Base-by-base conservation (phyloP, 2,113 vertebrate species). In the Cololabis saira region DNA sequence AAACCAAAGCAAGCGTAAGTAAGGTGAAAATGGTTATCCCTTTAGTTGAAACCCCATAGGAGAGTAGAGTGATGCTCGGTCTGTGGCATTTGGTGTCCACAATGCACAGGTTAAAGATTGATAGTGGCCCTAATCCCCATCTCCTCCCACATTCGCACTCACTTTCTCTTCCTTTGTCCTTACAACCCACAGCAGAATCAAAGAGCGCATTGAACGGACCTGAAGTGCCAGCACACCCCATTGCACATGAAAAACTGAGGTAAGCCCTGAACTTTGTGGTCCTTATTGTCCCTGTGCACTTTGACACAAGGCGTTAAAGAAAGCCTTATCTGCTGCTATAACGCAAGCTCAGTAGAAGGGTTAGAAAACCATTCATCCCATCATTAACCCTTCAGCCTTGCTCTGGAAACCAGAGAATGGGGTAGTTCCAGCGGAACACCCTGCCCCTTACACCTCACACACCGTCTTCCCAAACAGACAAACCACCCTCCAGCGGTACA, bases 171-270 rank as follows among this genome's bases (percentile, higher is more conserved):
- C 82, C 73, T 85, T 89, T 90, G 86, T 90, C 48, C 33, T n/a
- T 0, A 43, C 2, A 24, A 73, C 52, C 74, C 75, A 76, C 66
- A 58, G 74, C 75, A 68, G 78, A 69, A 80, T 87, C 84, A 89
- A 88, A 89, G 78, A 71, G 60, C 12, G 67, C 81, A 88, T 89
- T 89, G 87, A 90, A 40, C 66, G 44, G 78, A 84, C 76, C 84
- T 89, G 75, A 48, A 86, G 80, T 64, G 58, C 75, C 76, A 87
- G 71, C 86, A 90, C 89, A 92, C 88, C 86, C 78, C 86, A 88
- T 56, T 87, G 90, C 90, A 89, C 92, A 89, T 78, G 81, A 90
- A 93, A 89, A 90, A 82, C 81, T 15, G 65, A 88, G 80, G 85
- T 84, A 84, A 88, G 79, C 74, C 73, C 78, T 19, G 33, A 87